phyloP scores from a whole-genome alignment of 23 tunicate genomes.

The Trididemnum nubilum region DNA sequence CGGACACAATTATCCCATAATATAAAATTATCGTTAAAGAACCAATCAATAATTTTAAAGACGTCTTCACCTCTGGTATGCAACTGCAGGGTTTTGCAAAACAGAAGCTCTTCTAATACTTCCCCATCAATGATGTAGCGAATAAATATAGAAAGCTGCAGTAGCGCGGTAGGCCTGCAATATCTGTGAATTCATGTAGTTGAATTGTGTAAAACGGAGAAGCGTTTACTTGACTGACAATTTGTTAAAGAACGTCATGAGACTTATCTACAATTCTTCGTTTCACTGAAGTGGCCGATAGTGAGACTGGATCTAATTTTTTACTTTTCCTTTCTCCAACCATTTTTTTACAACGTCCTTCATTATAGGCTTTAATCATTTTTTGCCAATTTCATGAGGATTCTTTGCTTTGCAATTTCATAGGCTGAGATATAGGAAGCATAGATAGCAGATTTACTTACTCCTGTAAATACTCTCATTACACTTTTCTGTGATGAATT shows the following conservation, averaged over 20 bases:
- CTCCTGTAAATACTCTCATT: slow-evolving; percentile 31
- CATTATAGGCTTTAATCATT: slow-evolving; percentile 34
- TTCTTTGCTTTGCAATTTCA: slow-evolving; percentile 31
- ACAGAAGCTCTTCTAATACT: slow-evolving; percentile 17
- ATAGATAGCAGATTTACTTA: slow-evolving; percentile 31
- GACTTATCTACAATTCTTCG: slow-evolving; percentile 29
- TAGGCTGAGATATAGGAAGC: slow-evolving; percentile 22
- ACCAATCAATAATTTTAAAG: neutral
- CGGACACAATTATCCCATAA: slow-evolving; percentile 19
- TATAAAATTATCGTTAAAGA: slow-evolving; percentile 3
- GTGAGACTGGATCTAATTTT: slow-evolving; percentile 14
- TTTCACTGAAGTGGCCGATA: slow-evolving; percentile 27
- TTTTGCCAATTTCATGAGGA: slow-evolving; percentile 13
- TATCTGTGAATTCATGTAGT: slow-evolving; percentile 40
- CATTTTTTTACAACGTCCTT: slow-evolving; percentile 36
- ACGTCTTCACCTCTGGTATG: slow-evolving; percentile 29
- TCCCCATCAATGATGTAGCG: slow-evolving; percentile 22
- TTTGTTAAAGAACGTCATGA: slow-evolving; percentile 40
- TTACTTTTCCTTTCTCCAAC: slow-evolving; percentile 38
- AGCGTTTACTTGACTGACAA: slow-evolving; percentile 25
- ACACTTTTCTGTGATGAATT: slow-evolving; percentile 21
- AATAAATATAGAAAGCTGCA: slow-evolving; percentile 26
- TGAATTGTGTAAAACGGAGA: slow-evolving; percentile 37
- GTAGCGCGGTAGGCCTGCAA: slow-evolving; percentile 13
- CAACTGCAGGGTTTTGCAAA: slow-evolving; percentile 18